phyloP scores from a whole-genome alignment of 2,888 invertebrate species.

The Folsomia candida region DNA sequence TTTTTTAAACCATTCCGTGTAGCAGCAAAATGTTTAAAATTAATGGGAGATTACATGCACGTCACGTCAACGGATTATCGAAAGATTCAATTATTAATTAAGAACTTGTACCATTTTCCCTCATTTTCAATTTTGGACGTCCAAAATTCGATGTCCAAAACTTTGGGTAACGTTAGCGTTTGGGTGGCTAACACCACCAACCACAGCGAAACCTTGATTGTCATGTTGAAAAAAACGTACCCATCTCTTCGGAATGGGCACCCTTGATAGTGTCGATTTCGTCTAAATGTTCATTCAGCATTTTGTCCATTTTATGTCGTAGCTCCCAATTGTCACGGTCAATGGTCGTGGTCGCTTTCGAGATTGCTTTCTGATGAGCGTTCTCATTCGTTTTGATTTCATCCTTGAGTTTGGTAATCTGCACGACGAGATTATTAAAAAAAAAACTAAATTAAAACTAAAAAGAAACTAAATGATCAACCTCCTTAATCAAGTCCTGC shows the following conservation, averaged over 20 bases:
- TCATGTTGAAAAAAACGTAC: too few relatives aligned
- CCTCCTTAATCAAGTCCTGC: constrained; percentile 59
- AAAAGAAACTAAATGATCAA: constrained; percentile 50
- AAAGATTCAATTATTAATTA: too few relatives aligned
- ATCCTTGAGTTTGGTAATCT: constrained; percentile 66
- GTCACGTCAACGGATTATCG: too few relatives aligned
- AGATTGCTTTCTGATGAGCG: constrained; percentile 58
- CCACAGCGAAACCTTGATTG: too few relatives aligned
- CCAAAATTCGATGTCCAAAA: too few relatives aligned
- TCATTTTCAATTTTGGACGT: too few relatives aligned
- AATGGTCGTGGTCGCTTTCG: constrained; percentile 64
- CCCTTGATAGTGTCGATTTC: constrained; percentile 67
- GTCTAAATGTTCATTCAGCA: constrained; percentile 71
- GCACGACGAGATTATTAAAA: neutral
- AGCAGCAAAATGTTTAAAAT: too few relatives aligned
- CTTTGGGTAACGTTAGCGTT: too few relatives aligned
- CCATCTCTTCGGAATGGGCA: constrained; percentile 66
- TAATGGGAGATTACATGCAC: too few relatives aligned
- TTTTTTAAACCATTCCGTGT: too few relatives aligned
- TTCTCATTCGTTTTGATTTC: constrained; percentile 66
- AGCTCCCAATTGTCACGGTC: constrained; percentile 70
- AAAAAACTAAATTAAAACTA: neutral
- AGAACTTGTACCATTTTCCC: too few relatives aligned
- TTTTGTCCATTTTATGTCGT: constrained; percentile 68
- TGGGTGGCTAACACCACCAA: too few relatives aligned